These are phyloP conservation scores for Proteles cristata DNA, from an alignment of 2,113 vertebrate species.

Conservation along the genomic window DNA sequence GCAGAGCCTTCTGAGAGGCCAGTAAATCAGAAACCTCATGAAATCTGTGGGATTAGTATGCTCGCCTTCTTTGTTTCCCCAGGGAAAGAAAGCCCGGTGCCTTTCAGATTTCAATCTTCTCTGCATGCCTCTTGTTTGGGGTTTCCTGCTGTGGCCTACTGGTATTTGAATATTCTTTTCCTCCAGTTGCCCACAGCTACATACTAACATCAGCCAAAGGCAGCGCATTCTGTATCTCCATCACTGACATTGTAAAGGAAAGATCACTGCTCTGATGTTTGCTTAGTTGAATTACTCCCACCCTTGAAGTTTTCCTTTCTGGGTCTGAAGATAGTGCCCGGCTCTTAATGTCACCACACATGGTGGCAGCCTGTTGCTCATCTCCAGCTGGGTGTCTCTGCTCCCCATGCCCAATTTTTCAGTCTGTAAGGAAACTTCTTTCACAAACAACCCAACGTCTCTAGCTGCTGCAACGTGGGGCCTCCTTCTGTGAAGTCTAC, in stretches of 20 bases:
- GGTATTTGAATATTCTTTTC: conserved; percentile 73
- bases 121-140: conserved; percentile 60
- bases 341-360: background rate
- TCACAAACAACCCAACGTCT: background rate
- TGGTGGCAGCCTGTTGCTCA: background rate
- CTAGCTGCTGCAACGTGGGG: background rate
- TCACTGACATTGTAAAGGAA: conserved; percentile 56
- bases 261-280: conserved; percentile 65
- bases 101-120: conserved; percentile 63
- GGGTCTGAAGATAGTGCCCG: conserved; percentile 47
- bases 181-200: background rate
- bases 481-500: background rate
- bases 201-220: conserved; percentile 16
- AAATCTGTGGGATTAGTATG: conserved; percentile 68
- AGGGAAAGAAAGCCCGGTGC: conserved; percentile 23
- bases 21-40: conserved; percentile 75
- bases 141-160: conserved; percentile 55
- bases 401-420: background rate
- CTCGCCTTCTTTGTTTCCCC: conserved; percentile 38
- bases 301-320: conserved; percentile 53
- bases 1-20: conserved; percentile 66
- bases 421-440: background rate
- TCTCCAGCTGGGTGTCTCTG: background rate
- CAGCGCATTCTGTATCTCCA: conserved; percentile 64
- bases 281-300: conserved; percentile 59